Evolutionary conservation across 2,888 invertebrate species (phyloP), one percentile per base, ranked within the genome.

Genomic region (Exephanes ischioxanthus): DNA sequence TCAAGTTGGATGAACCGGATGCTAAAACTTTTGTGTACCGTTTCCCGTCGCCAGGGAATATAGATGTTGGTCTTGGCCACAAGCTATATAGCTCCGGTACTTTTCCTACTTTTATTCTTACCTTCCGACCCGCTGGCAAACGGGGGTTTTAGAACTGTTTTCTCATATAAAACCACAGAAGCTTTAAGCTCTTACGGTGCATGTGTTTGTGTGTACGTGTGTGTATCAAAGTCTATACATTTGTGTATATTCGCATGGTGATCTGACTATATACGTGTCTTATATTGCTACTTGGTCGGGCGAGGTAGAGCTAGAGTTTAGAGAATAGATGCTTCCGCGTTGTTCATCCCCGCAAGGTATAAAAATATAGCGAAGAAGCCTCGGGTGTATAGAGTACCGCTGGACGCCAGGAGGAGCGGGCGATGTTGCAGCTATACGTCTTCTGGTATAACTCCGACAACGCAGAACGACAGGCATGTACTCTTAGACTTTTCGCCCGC

Each of bases 391-490:
- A 73, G 26, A 66, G 68, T 45, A 48, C 72, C 51, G 16, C 53
- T 70, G 76, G 51, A 45, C 71, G 79, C 79, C 79, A n/a, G 53
- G 48, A 77, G 83, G 61, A 80, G 79, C 80, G 68, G 16, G 63
- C 33, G 33, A 33, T 63, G 63, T 16, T 63, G 63, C 33, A 33
- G 30, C 63, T 63, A 33, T 63, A 63, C 63, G 63, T 63, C 63
- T 75, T 82, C 82, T 53, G 51, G 71, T 71, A 72, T 79, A 79
- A 63, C 19, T 73, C 41, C 79, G 86, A 79, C 85, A 81, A 79
- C 88, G 86, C 89, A 92, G 88, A 89, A 90, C 89, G 89, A 92
- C 91, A 91, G 90, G 90, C 90, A 90, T 92, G 92, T 92, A 92
- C 92, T 92, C 90, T 92, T 89, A 92, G 89, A 88, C 85, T 85